Percentiles rank a stretch among this genome's conserved stretches.
These are phyloP conservation scores for Heterodera filipjevi DNA, from an alignment of 2,888 invertebrate genomes.

Conservation along the genomic window DNA sequence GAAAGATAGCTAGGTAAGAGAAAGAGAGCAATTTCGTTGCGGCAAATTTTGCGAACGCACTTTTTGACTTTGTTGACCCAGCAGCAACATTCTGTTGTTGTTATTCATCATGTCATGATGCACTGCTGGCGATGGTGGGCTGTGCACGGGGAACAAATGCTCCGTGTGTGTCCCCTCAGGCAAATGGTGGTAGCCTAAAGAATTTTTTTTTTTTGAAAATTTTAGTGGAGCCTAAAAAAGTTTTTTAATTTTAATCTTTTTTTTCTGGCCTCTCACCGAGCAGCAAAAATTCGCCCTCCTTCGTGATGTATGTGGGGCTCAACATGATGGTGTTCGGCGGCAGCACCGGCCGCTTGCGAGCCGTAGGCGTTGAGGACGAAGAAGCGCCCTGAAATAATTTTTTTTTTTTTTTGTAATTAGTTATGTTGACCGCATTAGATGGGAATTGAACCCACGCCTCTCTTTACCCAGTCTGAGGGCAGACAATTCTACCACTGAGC, in stretches of 20 bases:
- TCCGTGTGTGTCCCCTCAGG: background rate
- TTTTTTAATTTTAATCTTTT: background rate
- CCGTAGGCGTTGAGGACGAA: background rate
- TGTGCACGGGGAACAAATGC: background rate
- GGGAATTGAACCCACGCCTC: too few species aligned
- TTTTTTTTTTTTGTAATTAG: background rate
- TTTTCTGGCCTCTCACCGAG: slow-evolving; percentile 26
- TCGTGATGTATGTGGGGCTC: slow-evolving; percentile 33
- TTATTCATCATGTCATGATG: background rate
- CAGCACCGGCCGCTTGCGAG: slow-evolving; percentile 18
- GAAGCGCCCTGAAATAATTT: background rate
- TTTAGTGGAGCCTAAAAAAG: background rate
- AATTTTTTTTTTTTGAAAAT: background rate
- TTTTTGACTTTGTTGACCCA: slow-evolving; percentile 1
- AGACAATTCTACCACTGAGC: too few species aligned
- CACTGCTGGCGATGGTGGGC: background rate
- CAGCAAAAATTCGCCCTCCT: slow-evolving; percentile 40
- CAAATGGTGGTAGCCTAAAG: slow-evolving; percentile 17
- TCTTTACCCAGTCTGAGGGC: too few species aligned
- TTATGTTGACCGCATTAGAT: too few species aligned
- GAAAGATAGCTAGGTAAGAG: background rate
- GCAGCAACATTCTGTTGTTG: background rate
- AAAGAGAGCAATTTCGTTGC: background rate
- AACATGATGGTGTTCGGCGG: slow-evolving; percentile 32
- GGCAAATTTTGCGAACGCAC: background rate